Evolutionary conservation across 2,888 invertebrate species (phyloP), one percentile per base, ranked within the genome.

Genomic region (Drosophila merina): DNA sequence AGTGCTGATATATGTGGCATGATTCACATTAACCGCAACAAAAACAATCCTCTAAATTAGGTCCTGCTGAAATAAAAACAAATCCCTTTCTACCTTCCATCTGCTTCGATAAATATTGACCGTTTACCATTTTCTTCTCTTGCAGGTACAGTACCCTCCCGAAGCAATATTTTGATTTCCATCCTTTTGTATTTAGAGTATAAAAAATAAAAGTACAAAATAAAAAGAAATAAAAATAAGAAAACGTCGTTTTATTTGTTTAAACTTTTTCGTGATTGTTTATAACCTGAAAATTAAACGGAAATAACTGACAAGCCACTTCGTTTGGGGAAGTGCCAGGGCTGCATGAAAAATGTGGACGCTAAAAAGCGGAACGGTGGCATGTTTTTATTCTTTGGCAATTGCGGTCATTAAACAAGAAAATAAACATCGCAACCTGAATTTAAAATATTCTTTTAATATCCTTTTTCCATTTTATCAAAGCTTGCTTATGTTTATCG

Each of bases 21-120:
- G 85, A 89, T 89, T 48, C 88, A 85, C 86, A 82, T 72, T 69
- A 75, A 76, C 82, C 89, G 90, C 89, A 90, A 88, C 88, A 90
- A 84, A 63, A 68, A 54, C 77, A 60, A 86, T 80, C 80, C 87
- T 82, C 77, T 77, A 81, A 82, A 80, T 88, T 88, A 85, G 89
- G 89, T 88, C 90, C 90, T 89, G 47, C 88, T 89, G 90, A 83
- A 49, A 20, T 8, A 49, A 31, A 20, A 0, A 20, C 38, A 36
- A n/a, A 1, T 20, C 5, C 9, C 8, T 42, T 42, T 44, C 7
- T 25, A 25, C 44, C 25, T 44, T 20, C 25, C 5, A 7, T 8
- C 40, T 25, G 10, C 10, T n/a, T 55, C 25, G 6, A 5, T 9
- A 40, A 12, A 20, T 30, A 38, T 26, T 33, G 1, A 7, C 20